Conservation (phyloP, 2,888 invertebrate species). For the Stenchaetothrips biformis region DNA sequence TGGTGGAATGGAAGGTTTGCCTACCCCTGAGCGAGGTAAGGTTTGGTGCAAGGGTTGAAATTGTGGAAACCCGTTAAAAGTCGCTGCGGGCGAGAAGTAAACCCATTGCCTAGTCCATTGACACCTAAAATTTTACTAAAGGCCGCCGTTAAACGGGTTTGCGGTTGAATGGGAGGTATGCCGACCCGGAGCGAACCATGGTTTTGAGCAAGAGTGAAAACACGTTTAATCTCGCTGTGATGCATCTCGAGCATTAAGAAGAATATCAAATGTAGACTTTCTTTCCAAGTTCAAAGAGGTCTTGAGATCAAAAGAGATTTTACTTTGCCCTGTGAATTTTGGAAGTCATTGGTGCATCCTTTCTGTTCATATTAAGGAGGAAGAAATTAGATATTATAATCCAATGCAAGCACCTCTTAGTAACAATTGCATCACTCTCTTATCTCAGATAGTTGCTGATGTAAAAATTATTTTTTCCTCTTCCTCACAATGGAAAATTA, state of each 20-base stretch:
- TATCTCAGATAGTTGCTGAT: background rate
- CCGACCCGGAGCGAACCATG: no score
- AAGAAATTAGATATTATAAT: background rate
- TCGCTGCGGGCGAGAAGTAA: no score
- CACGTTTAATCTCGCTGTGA: no score
- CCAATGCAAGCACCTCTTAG: background rate
- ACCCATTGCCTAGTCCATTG: no score
- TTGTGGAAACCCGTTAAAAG: no score
- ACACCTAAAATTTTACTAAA: no score
- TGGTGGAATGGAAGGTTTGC: no score
- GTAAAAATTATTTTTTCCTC: background rate
- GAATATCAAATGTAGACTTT: background rate
- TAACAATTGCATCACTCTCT: background rate
- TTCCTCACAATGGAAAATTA: background rate
- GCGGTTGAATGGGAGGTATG: no score
- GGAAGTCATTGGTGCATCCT: background rate
- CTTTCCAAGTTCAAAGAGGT: background rate
- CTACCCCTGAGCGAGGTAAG: no score
- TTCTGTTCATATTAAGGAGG: background rate
- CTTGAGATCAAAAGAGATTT: background rate
- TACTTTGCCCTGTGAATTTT: background rate
- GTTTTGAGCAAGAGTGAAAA: no score
- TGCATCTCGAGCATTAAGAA: background rate
- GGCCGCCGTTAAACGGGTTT: no score
- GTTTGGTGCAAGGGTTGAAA: no score